Evolutionary conservation across 2,888 invertebrate genomes (phyloP).

Genomic region (Drosophila infuscata): DNA sequence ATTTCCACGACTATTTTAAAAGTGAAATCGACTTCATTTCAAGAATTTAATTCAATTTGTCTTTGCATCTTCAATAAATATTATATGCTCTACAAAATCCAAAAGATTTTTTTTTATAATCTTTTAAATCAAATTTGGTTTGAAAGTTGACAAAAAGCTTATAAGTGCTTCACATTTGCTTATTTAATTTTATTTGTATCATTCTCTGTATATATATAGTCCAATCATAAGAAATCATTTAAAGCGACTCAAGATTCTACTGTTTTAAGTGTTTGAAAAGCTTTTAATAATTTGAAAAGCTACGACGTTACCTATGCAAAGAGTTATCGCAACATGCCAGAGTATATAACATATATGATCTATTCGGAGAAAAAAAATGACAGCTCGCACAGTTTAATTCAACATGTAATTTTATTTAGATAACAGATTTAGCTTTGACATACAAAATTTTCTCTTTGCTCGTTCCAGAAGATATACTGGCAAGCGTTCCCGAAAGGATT

Average conservation of each 20-base stretch:
- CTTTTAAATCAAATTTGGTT: not conserved
- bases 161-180: not conserved
- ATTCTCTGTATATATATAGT: no score
- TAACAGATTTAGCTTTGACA: no score
- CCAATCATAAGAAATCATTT: not conserved
- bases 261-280: no score
- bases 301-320: not conserved
- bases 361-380: not conserved
- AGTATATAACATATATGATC: not conserved
- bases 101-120: not conserved
- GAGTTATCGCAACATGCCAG: not conserved
- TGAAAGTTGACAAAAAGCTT: not conserved
- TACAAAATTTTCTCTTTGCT: no score
- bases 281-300: not conserved
- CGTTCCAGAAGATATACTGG: constrained; percentile 56
- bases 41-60: not conserved
- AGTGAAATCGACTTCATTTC: not conserved
- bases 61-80: not conserved
- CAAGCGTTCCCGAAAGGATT: constrained; percentile 46
- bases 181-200: not conserved
- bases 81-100: not conserved
- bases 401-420: no score
- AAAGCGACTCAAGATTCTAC: not conserved
- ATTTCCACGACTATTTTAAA: not conserved
- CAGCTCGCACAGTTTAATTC: no score